Evolutionary conservation across 2,797 vertebrate genomes (phyloP).

Genomic region (Notolepis coatsorum): DNA sequence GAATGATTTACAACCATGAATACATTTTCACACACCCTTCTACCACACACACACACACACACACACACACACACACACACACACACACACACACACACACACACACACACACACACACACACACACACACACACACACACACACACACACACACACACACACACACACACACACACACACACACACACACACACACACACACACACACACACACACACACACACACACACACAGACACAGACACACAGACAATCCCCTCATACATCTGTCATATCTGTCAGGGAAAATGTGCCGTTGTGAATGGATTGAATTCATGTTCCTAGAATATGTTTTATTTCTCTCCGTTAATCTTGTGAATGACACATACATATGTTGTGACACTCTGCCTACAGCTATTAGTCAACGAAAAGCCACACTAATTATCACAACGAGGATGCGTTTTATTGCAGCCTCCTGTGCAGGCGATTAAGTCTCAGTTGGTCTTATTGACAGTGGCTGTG

Average conservation of each 20-base stretch:
- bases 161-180: too few relatives aligned
- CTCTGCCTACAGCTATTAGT: conserved; percentile 17
- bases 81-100: too few relatives aligned
- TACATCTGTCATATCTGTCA: conserved; percentile 45
- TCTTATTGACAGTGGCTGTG: neutral
- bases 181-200: too few relatives aligned
- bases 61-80: too few relatives aligned
- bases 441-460: too few relatives aligned
- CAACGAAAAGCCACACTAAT: conserved; percentile 10
- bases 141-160: too few relatives aligned
- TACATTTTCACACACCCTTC: conserved; percentile 10
- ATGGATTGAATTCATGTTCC: conserved; percentile 44
- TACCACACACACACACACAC: neutral
- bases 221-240: too few relatives aligned
- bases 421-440: conserved; percentile 4
- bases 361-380: conserved; percentile 6
- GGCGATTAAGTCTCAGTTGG: conserved; percentile 1
- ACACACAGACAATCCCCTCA: too few relatives aligned
- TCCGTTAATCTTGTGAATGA: conserved; percentile 29
- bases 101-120: too few relatives aligned
- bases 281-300: conserved; percentile 20
- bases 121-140: too few relatives aligned
- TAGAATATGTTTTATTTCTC: conserved; percentile 18
- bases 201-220: too few relatives aligned
- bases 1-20: conserved; percentile 23